Percentiles rank a stretch among this genome's conserved stretches.
phyloP scores from a whole-genome alignment of 2,888 invertebrate genomes.

The Cantharis nigra region DNA sequence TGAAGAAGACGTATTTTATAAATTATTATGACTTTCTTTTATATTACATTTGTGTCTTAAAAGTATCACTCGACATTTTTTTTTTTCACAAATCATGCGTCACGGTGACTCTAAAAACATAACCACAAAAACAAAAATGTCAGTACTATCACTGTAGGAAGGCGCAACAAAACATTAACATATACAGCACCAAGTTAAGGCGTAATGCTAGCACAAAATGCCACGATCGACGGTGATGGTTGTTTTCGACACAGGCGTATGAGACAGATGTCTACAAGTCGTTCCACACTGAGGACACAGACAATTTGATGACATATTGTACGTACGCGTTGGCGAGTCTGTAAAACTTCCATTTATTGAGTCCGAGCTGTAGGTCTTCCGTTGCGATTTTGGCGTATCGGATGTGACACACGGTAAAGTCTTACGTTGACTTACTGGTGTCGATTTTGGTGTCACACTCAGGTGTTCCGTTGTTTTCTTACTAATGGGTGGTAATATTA shows the following conservation, averaged over 20 bases:
- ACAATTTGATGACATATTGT: constrained; percentile 50
- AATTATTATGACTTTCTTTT: neutral
- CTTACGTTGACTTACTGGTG: constrained; percentile 50
- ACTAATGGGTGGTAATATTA: constrained; percentile 42
- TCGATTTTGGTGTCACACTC: constrained; percentile 37
- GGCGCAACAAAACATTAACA: constrained; percentile 11
- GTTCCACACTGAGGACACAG: constrained; percentile 57
- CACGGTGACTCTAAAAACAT: neutral
- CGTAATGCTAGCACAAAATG: constrained; percentile 55
- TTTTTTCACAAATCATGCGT: neutral
- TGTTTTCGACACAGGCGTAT: constrained; percentile 54
- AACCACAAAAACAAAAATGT: neutral
- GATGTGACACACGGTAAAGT: constrained; percentile 33
- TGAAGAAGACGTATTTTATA: neutral
- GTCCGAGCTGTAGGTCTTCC: constrained; percentile 45
- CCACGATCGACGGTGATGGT: constrained; percentile 57
- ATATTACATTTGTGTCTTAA: neutral
- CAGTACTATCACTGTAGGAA: constrained; percentile 12
- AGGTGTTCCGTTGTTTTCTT: constrained; percentile 35
- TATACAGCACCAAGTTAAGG: constrained; percentile 16
- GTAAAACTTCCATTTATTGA: constrained; percentile 45
- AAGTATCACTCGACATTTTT: neutral
- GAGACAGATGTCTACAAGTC: constrained; percentile 54
- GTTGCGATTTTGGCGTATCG: constrained; percentile 36
- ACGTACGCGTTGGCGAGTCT: constrained; percentile 50